Conservation (phyloP, 2,888 invertebrate genomes). For the Sinohyriopsis cumingii region DNA sequence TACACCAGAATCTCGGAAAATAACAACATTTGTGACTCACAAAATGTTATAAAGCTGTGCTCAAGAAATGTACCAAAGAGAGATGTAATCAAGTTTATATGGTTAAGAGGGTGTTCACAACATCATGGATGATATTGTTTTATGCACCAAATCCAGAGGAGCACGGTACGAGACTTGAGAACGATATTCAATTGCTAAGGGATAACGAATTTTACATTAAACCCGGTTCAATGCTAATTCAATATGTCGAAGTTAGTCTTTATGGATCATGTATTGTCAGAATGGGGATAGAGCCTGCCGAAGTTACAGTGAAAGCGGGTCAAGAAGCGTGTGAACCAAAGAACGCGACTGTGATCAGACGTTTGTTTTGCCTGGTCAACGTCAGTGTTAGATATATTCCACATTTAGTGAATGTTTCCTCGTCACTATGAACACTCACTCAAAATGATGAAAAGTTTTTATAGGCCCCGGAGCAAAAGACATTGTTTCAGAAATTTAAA, state of each 20-base stretch:
- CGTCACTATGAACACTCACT: slow-evolving; percentile 17
- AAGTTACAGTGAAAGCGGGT: slow-evolving; percentile 10
- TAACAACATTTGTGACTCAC: slow-evolving; percentile 11
- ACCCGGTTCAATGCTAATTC: slow-evolving; percentile 18
- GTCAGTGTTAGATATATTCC: slow-evolving; percentile 22
- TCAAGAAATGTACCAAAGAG: slow-evolving; percentile 3
- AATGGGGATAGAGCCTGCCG: slow-evolving; percentile 4
- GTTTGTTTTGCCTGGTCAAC: slow-evolving; percentile 25
- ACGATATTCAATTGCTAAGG: slow-evolving; percentile 4
- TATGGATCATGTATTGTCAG: slow-evolving; percentile 21
- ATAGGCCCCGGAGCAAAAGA: slow-evolving; percentile 19
- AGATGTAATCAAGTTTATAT: not conserved
- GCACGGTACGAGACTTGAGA: slow-evolving; percentile 4
- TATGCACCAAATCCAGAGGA: slow-evolving; percentile 8
- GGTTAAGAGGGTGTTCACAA: slow-evolving; percentile 15
- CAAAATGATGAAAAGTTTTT: slow-evolving; percentile 9
- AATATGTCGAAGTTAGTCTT: slow-evolving; percentile 11
- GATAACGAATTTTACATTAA: slow-evolving; percentile 16
- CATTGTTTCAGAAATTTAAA: slow-evolving; percentile 17
- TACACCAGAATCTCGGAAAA: not conserved
- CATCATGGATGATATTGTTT: slow-evolving; percentile 11
- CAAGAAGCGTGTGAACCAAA: slow-evolving; percentile 13
- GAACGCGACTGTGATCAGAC: slow-evolving; percentile 10
- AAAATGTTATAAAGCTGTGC: slow-evolving; percentile 3
- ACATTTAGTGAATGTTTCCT: slow-evolving; percentile 18